phyloP scores from a whole-genome alignment of 1,140 invertebrate species.

The Mercenaria mercenaria region DNA sequence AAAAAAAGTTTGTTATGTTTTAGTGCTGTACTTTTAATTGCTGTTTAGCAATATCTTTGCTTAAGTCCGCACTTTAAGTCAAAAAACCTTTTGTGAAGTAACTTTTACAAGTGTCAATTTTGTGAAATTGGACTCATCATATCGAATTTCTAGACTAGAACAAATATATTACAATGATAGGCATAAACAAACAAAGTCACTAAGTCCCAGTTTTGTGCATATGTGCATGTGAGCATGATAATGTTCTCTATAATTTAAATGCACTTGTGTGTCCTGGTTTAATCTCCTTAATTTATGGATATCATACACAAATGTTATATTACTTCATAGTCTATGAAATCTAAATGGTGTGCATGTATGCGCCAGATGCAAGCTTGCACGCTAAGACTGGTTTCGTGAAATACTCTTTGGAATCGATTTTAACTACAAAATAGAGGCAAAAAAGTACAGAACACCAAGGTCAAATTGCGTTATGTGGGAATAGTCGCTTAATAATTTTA shows the following conservation, averaged over 20 bases:
- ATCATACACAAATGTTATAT: neutral
- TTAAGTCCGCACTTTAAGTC: no score
- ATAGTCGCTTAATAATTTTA: no score
- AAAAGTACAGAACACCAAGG: no score
- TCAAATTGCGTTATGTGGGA: no score
- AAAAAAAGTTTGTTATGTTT: no score
- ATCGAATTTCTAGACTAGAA: neutral
- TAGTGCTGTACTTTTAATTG: no score
- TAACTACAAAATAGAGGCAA: no score
- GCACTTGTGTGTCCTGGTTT: slow-evolving; percentile 7
- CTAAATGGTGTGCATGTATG: slow-evolving; percentile 3
- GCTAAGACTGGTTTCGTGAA: no score
- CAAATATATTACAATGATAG: neutral
- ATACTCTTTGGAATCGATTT: no score
- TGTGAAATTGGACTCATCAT: neutral
- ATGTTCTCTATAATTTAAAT: slow-evolving; percentile 4
- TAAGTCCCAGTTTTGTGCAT: slow-evolving; percentile 2
- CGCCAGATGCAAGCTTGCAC: neutral
- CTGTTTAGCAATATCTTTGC: no score
- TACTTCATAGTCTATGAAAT: slow-evolving; percentile 7
- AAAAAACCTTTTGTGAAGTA: no score
- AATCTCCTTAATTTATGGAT: slow-evolving; percentile 1
- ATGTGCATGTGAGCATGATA: slow-evolving; percentile 5
- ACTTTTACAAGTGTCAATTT: no score
- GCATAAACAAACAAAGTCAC: slow-evolving; percentile 12